A percentile compares a stretch with the other conserved stretches of the same genome.
phyloP scores from a whole-genome alignment of 2,113 vertebrate genomes.

The Leucoraja erinaceus region DNA sequence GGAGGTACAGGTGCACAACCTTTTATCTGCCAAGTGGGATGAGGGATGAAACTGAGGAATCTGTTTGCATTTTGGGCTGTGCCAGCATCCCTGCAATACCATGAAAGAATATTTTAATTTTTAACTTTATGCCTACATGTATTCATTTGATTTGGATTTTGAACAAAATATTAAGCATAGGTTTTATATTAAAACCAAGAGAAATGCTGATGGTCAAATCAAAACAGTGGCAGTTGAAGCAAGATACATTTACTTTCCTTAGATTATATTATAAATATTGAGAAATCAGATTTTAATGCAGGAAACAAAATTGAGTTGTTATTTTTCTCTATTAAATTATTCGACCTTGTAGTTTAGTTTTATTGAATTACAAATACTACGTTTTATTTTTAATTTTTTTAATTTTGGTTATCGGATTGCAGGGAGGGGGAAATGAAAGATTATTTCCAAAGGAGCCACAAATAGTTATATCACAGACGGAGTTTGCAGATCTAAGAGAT shows the following conservation, averaged over 20 bases:
- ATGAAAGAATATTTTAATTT: not conserved
- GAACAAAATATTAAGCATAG: not conserved
- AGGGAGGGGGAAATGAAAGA: not conserved
- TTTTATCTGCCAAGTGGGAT: not conserved
- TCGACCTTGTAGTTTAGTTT: not conserved
- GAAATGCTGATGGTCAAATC: not conserved
- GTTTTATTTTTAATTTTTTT: not conserved
- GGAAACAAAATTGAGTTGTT: not conserved
- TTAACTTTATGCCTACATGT: not conserved
- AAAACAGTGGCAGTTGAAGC: not conserved
- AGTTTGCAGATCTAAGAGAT: not conserved
- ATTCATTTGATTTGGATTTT: not conserved
- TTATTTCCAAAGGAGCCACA: not conserved
- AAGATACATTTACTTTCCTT: not conserved
- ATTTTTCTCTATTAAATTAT: not conserved
- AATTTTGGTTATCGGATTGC: not conserved
- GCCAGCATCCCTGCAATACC: not conserved
- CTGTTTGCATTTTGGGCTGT: not conserved
- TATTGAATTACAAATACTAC: not conserved
- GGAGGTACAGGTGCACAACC: no score
- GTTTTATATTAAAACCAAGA: not conserved
- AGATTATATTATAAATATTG: slow-evolving; percentile 14
- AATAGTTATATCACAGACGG: not conserved
- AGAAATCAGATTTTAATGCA: not conserved
- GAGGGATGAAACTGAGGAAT: not conserved